Evolutionary conservation across 1,140 invertebrate species (phyloP), one percentile per base, ranked within the genome.

Genomic region (Listronotus bonariensis): DNA sequence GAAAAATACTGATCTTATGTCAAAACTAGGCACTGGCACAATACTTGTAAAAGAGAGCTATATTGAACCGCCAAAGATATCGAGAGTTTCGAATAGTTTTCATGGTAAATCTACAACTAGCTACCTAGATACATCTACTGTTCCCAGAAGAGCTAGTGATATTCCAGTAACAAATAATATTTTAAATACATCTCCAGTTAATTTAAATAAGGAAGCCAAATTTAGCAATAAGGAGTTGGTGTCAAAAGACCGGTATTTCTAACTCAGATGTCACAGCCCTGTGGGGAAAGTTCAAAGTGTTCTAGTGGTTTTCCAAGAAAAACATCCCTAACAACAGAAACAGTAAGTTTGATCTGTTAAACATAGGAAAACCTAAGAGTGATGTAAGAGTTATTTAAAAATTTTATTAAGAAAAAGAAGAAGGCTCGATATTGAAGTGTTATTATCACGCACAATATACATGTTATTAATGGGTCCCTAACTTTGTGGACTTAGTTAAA

Each of bases 61-160:
- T 62, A 81, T 83, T 9, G 82, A 82, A 68, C 79, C 81, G 1
- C 77, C 78, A 5, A 78, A 80, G 68, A 79, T 80, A 31, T 72
- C 72, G 11, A 67, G 80, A 17, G 74, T 81, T 43, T 76, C 81
- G 18, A 79, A 76, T 54, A 81, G 80, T 72, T 82, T 81, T 69
- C 79, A 82, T 60, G 79, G 76, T 32, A 82, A 77, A 62, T 71
- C 68, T n/a, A 46, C 65, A 14, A 65, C 58, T 11, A 69, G 46
- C 51, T 57, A 62, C 32, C 40, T 70, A 54, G 70, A 74, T 61
- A 67, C 70, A 55, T 31, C 54, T 12, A 62, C 32, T 14, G 60
- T 58, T 17, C 67, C 57, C 5, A 67, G 78, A 49, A 70, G 78
- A 65, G 77, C 76, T 12, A 80, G 77, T 56, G 78, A 78, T 62